These are phyloP conservation scores for Heterocephalus glaber DNA, from an alignment of 2,113 vertebrate genomes.

Conservation along the genomic window DNA sequence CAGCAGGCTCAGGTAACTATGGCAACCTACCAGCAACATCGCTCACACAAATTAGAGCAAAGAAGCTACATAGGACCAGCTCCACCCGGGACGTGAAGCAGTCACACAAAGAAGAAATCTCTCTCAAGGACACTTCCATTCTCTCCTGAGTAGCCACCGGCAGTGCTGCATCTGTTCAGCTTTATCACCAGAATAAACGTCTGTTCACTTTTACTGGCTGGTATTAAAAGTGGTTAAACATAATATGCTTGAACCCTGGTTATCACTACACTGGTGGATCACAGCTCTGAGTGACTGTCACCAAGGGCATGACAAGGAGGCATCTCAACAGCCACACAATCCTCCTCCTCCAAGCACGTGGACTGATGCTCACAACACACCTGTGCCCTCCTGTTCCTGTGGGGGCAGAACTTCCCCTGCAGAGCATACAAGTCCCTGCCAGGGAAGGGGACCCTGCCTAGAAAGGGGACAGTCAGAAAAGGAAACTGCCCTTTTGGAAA, in stretches of 20 bases:
- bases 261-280: slow-evolving; percentile 53
- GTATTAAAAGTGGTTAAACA: slow-evolving; percentile 73
- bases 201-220: slow-evolving; percentile 64
- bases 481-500: background rate
- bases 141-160: slow-evolving; percentile 57
- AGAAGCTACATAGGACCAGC: background rate
- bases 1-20: slow-evolving; percentile 72
- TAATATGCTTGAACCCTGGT: slow-evolving; percentile 66
- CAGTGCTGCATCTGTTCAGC: slow-evolving; percentile 57
- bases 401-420: accelerated
- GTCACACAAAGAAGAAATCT: background rate
- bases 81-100: background rate
- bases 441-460: background rate
- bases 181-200: slow-evolving; percentile 68
- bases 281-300: slow-evolving; percentile 29
- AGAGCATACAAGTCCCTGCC: background rate
- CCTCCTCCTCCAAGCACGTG: background rate
- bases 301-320: background rate
- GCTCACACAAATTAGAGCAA: slow-evolving; percentile 74
- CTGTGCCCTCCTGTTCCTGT: accelerated
- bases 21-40: slow-evolving; percentile 72
- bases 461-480: background rate
- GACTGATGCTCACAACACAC: background rate
- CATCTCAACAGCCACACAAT: background rate
- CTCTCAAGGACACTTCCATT: slow-evolving; percentile 76